Conservation (phyloP, 2,113 vertebrate genomes). For the Strix uralensis region DNA sequence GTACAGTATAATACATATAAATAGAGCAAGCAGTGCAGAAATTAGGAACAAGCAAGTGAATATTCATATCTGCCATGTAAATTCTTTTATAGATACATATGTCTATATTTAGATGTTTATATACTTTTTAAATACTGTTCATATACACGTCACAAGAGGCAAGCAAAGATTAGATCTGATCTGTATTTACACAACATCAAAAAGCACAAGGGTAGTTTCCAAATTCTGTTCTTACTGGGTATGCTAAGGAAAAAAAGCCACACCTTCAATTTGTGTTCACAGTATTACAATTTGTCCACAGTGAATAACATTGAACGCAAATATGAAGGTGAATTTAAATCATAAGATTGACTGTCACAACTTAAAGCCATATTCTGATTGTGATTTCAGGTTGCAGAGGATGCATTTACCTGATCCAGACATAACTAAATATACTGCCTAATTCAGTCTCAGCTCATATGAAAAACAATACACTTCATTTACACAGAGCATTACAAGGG, state of each 20-base stretch:
- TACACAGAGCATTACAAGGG: not conserved
- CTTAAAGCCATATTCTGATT: not conserved
- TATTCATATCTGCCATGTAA: not conserved
- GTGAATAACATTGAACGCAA: not conserved
- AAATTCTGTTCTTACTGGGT: not conserved
- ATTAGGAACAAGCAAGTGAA: not conserved
- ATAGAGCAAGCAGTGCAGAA: not conserved
- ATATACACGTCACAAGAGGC: not conserved
- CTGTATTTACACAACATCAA: not conserved
- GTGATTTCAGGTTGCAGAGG: not conserved
- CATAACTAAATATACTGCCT: not conserved
- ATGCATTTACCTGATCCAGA: not conserved
- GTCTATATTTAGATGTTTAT: not conserved
- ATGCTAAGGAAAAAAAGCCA: not conserved
- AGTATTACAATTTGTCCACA: fast-evolving
- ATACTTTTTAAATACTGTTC: not conserved
- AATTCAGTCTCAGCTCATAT: not conserved
- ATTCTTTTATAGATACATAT: not conserved
- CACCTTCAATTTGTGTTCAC: not conserved
- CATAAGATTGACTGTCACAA: not conserved
- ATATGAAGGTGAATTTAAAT: not conserved
- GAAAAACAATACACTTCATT: not conserved
- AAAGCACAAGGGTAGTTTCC: not conserved
- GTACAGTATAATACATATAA: not conserved
- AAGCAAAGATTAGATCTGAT: not conserved